These are phyloP conservation scores for Ylistrum balloti DNA, from an alignment of 1,140 invertebrate species.

Conservation along the genomic window DNA sequence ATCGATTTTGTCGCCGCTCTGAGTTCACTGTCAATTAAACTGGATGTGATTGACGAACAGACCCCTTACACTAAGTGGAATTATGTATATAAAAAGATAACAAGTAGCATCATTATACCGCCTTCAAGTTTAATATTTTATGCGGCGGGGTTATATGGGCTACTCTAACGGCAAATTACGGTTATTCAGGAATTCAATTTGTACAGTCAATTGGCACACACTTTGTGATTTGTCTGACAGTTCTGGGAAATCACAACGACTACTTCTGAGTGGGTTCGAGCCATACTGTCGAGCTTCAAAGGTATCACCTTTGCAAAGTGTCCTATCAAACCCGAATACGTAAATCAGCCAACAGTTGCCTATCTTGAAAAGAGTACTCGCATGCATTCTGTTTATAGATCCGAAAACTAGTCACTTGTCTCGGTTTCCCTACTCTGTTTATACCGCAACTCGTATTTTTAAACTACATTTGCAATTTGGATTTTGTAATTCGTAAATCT, in stretches of 20 bases:
- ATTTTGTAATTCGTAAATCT: too few species aligned
- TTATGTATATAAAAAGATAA: slow-evolving; percentile 30
- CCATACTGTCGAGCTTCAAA: too few species aligned
- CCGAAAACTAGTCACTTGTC: too few species aligned
- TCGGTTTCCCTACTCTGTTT: too few species aligned
- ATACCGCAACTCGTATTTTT: too few species aligned
- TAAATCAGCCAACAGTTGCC: too few species aligned
- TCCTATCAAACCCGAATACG: too few species aligned
- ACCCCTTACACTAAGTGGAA: neutral
- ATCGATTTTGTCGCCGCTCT: neutral
- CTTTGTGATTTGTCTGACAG: slow-evolving; percentile 26
- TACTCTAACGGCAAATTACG: neutral
- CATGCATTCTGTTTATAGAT: too few species aligned
- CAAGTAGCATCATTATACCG: neutral
- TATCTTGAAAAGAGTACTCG: too few species aligned
- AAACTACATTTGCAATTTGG: too few species aligned
- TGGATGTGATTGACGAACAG: neutral
- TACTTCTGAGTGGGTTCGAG: too few species aligned
- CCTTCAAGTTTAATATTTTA: neutral
- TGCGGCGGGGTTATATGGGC: neutral
- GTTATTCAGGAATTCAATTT: neutral
- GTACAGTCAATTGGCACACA: neutral
- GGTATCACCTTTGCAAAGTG: too few species aligned
- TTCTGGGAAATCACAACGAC: neutral
- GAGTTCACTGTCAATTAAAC: neutral